Evolutionary conservation across 2,797 vertebrate genomes (phyloP).

Genomic region (Urosaurus nigricauda): DNA sequence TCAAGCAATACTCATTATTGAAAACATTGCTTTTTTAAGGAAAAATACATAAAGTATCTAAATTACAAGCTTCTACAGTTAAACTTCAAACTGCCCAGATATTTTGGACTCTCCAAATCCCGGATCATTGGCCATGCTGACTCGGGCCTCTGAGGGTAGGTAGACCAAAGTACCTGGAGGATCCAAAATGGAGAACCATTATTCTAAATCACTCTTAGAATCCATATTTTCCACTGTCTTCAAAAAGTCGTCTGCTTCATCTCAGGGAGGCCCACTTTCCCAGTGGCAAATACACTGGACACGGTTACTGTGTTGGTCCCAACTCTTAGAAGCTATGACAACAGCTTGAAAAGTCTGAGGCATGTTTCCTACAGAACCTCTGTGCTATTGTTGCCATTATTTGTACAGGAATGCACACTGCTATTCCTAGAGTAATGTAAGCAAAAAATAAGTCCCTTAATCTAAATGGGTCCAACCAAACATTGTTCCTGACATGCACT

Average conservation of each 20-base stretch:
- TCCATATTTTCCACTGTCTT: too few relatives aligned
- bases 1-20: too few relatives aligned
- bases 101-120: too few relatives aligned
- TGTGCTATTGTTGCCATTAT: neutral
- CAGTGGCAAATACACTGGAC: neutral
- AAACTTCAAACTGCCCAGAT: too few relatives aligned
- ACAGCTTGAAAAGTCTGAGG: neutral
- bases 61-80: neutral
- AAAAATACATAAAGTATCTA: neutral
- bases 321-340: neutral
- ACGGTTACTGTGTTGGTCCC: neutral
- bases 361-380: neutral
- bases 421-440: neutral
- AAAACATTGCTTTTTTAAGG: neutral
- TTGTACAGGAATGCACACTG: neutral
- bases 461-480: neutral
- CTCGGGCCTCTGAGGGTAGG: too few relatives aligned
- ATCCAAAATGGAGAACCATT: too few relatives aligned
- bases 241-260: neutral
- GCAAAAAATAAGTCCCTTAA: neutral
- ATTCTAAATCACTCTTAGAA: neutral
- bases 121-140: too few relatives aligned
- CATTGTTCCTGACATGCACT: neutral
- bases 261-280: neutral
- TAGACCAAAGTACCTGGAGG: too few relatives aligned